Base-by-base conservation (phyloP, 2,888 invertebrate genomes). In the Mesorhabditis spiculigera region DNA sequence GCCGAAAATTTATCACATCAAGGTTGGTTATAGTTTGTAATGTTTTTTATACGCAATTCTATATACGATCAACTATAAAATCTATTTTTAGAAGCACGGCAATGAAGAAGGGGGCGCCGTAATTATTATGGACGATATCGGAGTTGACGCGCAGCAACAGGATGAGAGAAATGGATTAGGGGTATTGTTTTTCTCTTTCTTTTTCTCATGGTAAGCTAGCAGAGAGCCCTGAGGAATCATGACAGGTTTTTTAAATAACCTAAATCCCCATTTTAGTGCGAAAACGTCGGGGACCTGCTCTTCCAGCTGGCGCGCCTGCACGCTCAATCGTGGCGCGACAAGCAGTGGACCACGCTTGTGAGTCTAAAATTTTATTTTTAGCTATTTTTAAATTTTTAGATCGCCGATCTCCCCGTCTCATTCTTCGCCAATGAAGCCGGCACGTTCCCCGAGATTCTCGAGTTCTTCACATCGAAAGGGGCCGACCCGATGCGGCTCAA, bases 61-160 rank as follows among this genome's bases (percentile, higher is more conserved):
- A 16, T 43, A 43, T 43, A 2, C 13, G 43, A 43, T 65, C 43
- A 42, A 45, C 45, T 1, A 45, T 44, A 6, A 44, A 45, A 28
- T n/a, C 16, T 41, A 45, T 10, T 66, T 70, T 66, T 62, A 77
- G 77, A 76, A 73, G 45, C 71, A 71, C 43, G 65, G 69, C 43
- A 78, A 75, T 8, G 72, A 71, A 71, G 77, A 73, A 66, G 80
- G 78, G 28, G 72, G 73, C 65, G 78, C 76, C 13, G 76, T 81
- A 16, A 77, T 82, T 10, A 75, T 82, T 42, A 82, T 82, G 82
- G 82, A 82, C 67, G 82, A 82, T 68, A 74, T 82, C 10, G 75
- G 75, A 45, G 82, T 81, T 62, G 74, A 76, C 16, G 79, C 79
- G 68, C 63, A 61, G 10, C 75, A 78, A 67, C 76, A 76, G 65